Evolutionary conservation across 2,797 vertebrate genomes (phyloP).

Genomic region (Leucoraja ocellata): DNA sequence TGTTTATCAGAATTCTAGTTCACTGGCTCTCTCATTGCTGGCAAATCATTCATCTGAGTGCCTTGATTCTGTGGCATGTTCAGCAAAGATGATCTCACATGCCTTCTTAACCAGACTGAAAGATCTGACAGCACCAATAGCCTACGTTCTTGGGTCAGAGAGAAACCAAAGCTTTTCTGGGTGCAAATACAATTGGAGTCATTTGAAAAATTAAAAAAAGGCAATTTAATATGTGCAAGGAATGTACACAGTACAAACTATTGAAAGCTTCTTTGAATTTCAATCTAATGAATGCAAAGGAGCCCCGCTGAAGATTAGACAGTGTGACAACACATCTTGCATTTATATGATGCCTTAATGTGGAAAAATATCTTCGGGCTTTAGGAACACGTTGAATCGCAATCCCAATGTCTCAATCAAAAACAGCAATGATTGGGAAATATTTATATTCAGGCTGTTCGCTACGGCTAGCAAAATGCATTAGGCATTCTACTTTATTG

Average conservation of each 20-base stretch:
- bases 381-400: not conserved
- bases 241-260: not conserved
- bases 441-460: not conserved
- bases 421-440: not conserved
- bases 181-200: not conserved
- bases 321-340: not conserved
- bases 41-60: not conserved
- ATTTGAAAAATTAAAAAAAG: not conserved
- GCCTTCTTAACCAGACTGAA: not conserved
- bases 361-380: not conserved
- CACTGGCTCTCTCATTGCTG: not conserved
- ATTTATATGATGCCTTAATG: not conserved
- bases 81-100: not conserved
- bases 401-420: not conserved
- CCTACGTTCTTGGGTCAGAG: not conserved
- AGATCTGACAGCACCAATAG: not conserved
- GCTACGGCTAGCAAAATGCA: not conserved
- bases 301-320: no score
- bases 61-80: not conserved
- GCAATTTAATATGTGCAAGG: no score
- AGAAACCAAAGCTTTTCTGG: not conserved
- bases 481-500: no score
- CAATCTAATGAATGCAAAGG: not conserved
- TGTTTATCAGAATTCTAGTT: not conserved
- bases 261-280: not conserved